Conservation (phyloP, 2,888 invertebrate species). For the Barypeithes pellucidus region DNA sequence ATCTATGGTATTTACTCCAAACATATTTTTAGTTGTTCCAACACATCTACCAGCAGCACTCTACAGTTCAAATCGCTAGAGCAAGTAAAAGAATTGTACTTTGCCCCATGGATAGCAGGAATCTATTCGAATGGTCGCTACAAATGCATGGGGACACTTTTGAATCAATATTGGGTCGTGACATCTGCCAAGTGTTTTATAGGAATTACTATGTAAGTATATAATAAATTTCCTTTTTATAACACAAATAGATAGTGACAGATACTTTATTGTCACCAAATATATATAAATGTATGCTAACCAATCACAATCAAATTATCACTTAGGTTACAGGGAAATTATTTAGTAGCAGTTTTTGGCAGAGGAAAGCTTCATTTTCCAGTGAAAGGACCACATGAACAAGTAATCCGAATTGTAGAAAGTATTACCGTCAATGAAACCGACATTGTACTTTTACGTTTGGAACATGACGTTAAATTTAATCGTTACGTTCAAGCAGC, state of each 20-base stretch:
- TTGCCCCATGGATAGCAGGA: conserved; percentile 84
- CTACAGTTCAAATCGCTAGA: conserved; percentile 38
- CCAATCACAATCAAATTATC: too few relatives aligned
- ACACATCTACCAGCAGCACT: conserved; percentile 53
- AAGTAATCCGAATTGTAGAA: conserved; percentile 77
- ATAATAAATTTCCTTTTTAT: too few relatives aligned
- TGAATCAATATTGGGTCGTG: conserved; percentile 80
- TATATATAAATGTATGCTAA: too few relatives aligned
- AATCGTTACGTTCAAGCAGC: conserved; percentile 80
- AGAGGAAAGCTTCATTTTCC: conserved; percentile 75
- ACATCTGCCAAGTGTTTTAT: conserved; percentile 72
- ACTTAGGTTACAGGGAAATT: conserved; percentile 73
- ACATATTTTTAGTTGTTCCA: conserved; percentile 68
- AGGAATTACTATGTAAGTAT: conserved; percentile 27
- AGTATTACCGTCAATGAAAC: conserved; percentile 74
- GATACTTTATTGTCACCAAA: neutral
- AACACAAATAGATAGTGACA: too few relatives aligned
- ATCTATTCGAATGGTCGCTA: conserved; percentile 81
- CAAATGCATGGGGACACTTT: conserved; percentile 80
- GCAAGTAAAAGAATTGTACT: conserved; percentile 63
- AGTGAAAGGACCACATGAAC: conserved; percentile 80
- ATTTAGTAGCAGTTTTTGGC: conserved; percentile 80
- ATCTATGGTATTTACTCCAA: neutral
- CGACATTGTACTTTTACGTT: conserved; percentile 77
- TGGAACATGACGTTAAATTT: conserved; percentile 75